These are phyloP conservation scores for Bruchidius siliquastri DNA, from an alignment of 2,888 invertebrate species.

Conservation along the genomic window DNA sequence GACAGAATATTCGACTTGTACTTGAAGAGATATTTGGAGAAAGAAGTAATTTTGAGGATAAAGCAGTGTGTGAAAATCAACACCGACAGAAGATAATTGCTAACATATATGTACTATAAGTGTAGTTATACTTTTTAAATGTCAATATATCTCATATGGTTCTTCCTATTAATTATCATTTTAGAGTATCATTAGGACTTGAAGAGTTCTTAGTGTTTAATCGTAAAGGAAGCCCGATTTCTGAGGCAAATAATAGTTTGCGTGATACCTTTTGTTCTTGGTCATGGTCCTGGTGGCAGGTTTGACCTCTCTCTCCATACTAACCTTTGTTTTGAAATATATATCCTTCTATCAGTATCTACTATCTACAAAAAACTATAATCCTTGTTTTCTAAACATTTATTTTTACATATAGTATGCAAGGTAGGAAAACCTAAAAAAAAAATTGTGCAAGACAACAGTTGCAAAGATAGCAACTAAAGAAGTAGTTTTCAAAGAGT, in stretches of 20 bases:
- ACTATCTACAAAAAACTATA: neutral
- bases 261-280: too few species aligned
- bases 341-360: too few species aligned
- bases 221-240: too few species aligned
- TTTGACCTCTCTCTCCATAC: too few species aligned
- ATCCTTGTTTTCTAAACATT: slow-evolving; percentile 13
- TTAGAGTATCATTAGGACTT: too few species aligned
- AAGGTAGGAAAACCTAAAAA: neutral
- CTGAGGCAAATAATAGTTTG: too few species aligned
- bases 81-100: neutral
- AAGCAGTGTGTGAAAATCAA: slow-evolving; percentile 16
- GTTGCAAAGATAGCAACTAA: slow-evolving; percentile 14
- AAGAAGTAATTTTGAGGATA: slow-evolving; percentile 27
- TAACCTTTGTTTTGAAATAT: too few species aligned
- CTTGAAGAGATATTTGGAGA: slow-evolving; percentile 44
- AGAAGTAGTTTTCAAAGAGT: slow-evolving; percentile 9
- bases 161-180: too few species aligned
- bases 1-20: slow-evolving; percentile 53
- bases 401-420: slow-evolving; percentile 6
- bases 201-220: too few species aligned
- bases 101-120: neutral
- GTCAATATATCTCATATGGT: neutral
- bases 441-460: slow-evolving; percentile 13
- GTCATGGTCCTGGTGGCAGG: too few species aligned
- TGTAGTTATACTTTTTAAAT: neutral